phyloP scores from a whole-genome alignment of 2,888 invertebrate species.

The Tyria jacobaeae region DNA sequence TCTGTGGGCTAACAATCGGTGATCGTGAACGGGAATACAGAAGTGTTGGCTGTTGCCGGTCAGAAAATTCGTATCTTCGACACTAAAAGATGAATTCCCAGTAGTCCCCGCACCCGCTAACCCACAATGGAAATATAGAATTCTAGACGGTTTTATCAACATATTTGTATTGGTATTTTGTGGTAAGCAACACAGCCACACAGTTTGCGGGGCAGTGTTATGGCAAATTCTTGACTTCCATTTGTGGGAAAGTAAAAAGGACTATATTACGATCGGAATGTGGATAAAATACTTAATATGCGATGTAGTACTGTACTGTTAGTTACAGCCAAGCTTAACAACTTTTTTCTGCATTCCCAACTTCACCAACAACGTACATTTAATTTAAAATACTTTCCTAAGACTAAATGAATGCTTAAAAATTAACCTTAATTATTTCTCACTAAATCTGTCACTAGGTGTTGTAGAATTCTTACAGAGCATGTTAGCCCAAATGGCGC shows the following conservation, averaged over 20 bases:
- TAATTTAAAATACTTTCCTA: conserved; percentile 63
- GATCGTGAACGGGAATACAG: conserved; percentile 12
- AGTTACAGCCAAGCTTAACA: background rate
- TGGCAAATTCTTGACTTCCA: no score
- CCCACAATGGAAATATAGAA: background rate
- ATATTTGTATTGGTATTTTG: no score
- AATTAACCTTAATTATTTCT: conserved; percentile 70
- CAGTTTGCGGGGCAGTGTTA: no score
- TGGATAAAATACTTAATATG: no score
- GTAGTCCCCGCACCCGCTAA: background rate
- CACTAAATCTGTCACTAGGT: conserved; percentile 73
- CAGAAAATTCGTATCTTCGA: no score
- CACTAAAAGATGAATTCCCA: background rate
- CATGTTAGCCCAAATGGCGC: conserved; percentile 55
- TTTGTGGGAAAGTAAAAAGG: no score
- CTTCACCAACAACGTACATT: conserved; percentile 43
- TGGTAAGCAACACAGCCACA: no score
- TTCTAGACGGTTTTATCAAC: no score
- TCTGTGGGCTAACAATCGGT: conserved; percentile 26
- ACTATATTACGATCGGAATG: no score
- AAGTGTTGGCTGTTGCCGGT: background rate
- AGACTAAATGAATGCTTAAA: conserved; percentile 70
- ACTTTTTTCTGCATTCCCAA: conserved; percentile 30
- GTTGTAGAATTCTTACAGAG: conserved; percentile 44
- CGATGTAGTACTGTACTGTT: no score